Conservation (phyloP, 2,888 invertebrate genomes). For the Leptinotarsa rubiginosa region DNA sequence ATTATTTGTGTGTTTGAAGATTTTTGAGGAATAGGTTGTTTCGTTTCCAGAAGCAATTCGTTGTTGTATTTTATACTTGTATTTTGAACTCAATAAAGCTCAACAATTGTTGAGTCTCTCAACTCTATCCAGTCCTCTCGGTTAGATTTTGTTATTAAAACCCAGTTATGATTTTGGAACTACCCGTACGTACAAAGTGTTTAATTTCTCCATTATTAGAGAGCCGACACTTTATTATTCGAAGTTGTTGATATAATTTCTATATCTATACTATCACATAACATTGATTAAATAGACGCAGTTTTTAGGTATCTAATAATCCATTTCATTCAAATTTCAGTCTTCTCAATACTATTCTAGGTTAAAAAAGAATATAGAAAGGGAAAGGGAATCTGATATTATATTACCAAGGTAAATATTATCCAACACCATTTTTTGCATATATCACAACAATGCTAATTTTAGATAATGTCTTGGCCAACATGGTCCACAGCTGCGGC, state of each 20-base stretch:
- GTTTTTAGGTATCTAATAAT: constrained; percentile 6
- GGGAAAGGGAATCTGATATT: neutral
- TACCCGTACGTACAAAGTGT: neutral
- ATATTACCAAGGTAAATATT: constrained; percentile 32
- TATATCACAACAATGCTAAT: constrained; percentile 18
- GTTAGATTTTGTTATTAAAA: too few relatives aligned
- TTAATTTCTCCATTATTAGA: neutral
- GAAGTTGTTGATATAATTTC: too few relatives aligned
- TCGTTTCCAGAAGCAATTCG: too few relatives aligned
- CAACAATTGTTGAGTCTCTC: too few relatives aligned
- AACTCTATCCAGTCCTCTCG: too few relatives aligned
- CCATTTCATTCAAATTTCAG: constrained; percentile 35
- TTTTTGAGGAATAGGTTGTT: too few relatives aligned
- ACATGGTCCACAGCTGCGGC: constrained; percentile 58
- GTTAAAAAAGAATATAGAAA: constrained; percentile 27
- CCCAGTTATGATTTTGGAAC: too few relatives aligned
- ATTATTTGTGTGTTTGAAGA: too few relatives aligned
- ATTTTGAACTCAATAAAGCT: too few relatives aligned
- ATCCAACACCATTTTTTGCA: neutral
- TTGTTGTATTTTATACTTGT: too few relatives aligned
- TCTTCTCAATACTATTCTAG: constrained; percentile 32
- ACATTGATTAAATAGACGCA: too few relatives aligned
- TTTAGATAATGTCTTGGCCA: constrained; percentile 62
- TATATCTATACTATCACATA: too few relatives aligned
- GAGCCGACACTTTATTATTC: neutral